Evolutionary conservation across 2,113 vertebrate genomes (phyloP), one percentile per base, ranked within the genome.

Genomic region (Xerus inauris): DNA sequence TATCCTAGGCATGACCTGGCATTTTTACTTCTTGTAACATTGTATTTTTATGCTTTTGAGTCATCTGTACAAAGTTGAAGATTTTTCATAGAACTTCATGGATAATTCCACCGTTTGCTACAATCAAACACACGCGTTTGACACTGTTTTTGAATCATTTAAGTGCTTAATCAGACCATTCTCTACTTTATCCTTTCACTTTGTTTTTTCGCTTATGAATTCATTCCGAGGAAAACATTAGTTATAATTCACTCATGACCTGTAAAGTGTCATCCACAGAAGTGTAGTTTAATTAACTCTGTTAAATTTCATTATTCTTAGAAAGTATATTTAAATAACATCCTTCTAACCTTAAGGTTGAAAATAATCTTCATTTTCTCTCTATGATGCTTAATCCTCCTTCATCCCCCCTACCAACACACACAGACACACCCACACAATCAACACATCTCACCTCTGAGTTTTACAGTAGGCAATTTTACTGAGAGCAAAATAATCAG

Each of bases 281-380:
- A 86, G 32, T 72, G 32, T 1, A 2, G 14, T 84, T 72, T 77
- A 79, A 88, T 30, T 26, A 42, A 8, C 59, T 75, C 87, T 11
- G 16, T 92, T 89, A 81, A 94, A 86, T 62, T 67, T 7, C 30
- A 45, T 35, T 89, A 26, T 76, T 92, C 20, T 81, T 81, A 87
- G n/a, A 71, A 84, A 92, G 16, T 76, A 12, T 71, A n/a, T 57
- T 95, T 94, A 75, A 57, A 20, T 92, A 89, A 92, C 17, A 83
- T 47, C 47, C 75, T 62, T 94, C 59, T n/a, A 96, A 75, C 17
- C 13, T 65, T 87, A 67, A 51, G 59, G 9, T 88, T 94, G 47
- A 94, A 95, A 85, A 92, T 85, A 38, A 64, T 71, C 40, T 75
- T 92, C 26, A 79, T 89, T 84, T 77, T 64, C 22, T 65, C 51